Base-by-base conservation (phyloP, 2,888 invertebrate genomes). In the Campoplex nolae region DNA sequence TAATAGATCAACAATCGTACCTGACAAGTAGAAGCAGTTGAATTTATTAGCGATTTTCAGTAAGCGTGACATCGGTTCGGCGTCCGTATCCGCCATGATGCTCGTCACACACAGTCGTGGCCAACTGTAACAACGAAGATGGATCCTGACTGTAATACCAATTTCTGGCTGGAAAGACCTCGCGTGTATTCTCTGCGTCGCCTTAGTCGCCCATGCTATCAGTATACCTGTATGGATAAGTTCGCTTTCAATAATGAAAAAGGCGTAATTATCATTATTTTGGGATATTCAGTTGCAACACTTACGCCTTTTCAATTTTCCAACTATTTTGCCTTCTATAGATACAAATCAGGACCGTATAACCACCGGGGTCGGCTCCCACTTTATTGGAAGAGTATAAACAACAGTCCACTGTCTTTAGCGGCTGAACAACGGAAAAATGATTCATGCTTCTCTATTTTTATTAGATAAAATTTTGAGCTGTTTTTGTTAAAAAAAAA, bases 11-110 rank as follows among this genome's bases (percentile, higher is more conserved):
- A 58, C 75, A 77, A 38, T 51, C 95, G 95, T 95, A 98, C 98
- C 98, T 96, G 97, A 96, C 95, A 98, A 95, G 95, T 98, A 98
- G 95, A 98, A 98, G 95, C 97, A 97, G 95, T 98, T 98, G 95
- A 98, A 98, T 96, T 97, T 97, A 94, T 97, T 96, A 87, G 98
- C 98, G 94, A 98, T 96, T 95, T 97, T 97, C 93, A 97, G 95
- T 93, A 98, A 95, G 93, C 96, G 95, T 94, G 97, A 96, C 95
- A 96, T 96, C 92, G 95, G 95, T 92, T 93, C 93, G 89, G 91
- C 91, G 91, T 94, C 94, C 91, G 92, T 93, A 91, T 92, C 93
- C 93, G 95, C 93, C 94, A 94, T 94, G 93, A 93, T 93, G 92
- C 92, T 90, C 91, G 91, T 92, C 91, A 87, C 85, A 88, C 76